Base-by-base conservation (phyloP, 2,888 invertebrate genomes). In the Carpatolechia fugitivella region DNA sequence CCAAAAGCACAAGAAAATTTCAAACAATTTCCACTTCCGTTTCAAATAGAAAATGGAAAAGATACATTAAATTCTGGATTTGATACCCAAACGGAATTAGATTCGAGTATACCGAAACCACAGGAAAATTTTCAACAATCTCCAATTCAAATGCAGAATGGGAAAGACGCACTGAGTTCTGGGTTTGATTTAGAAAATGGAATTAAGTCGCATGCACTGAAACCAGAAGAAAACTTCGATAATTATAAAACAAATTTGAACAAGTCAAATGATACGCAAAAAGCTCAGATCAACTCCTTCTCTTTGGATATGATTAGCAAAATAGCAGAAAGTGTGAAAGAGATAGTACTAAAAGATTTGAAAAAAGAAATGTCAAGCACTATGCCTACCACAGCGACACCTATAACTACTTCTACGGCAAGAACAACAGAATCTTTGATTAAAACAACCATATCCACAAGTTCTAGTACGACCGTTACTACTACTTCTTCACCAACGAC, bases 241-340 rank as follows among this genome's bases (percentile, higher is more conserved):
- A n/a, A n/a, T 3, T 11, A 20, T 24, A 11, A 44, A 4, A 5
- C 29, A 10, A 5, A 24, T 6, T n/a, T 44, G 13, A 24, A 24
- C 20, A 11, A 44, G 18, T 20, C 8, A n/a, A 20, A 44, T 24
- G 7, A 20, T 2, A 44, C 24, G n/a, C 10, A 11, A 29, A 20
- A 44, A 24, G 29, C 20, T 11, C 20, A 8, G 1, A 24, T n/a
- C 20, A 44, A 44, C 20, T 11, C n/a, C 10, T 47, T 66, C 20
- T 30, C 65, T 11, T 56, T 57, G 11, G 65, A 70, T 52, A 52
- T 80, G 6, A 72, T 85, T 8, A 74, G 73, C 57, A 70, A 78
- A 60, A 80, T 87, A 50, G 81, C 80, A 35, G 75, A 82, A 55
- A 78, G 66, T 54, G 74, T 87, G 0, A 86, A 82, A 62, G 69